Evolutionary conservation across 1,140 invertebrate species (phyloP), one percentile per base, ranked within the genome.

Genomic region (Gryon sp.): DNA sequence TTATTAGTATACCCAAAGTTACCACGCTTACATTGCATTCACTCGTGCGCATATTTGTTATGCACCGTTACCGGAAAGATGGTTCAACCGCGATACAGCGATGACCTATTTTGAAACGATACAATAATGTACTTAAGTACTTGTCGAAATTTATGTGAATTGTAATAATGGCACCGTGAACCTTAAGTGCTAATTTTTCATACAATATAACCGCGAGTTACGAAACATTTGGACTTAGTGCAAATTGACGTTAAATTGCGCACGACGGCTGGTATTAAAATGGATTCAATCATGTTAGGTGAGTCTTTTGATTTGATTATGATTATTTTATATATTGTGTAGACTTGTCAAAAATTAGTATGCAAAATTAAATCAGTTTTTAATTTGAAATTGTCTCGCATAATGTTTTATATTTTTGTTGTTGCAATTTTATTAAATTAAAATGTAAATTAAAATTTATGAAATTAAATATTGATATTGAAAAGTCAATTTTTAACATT

Each of bases 211-310:
- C 41, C 53, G 40, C 22, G 53, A 36, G 11, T 46, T 43, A 26
- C 15, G 63, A 68, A 46, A 50, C 2, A 18, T 30, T 50, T 43
- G 46, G 48, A 50, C 52, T 16, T 38, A 36, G 52, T 48, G 50
- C 70, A 50, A 57, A 45, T 66, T 66, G 19, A 55, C 32, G 55
- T 41, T 8, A 59, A 66, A 65, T 53, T 62, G 53, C 36, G 50
- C 60, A 74, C 84, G 82, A 80, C 82, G 82, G 79, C 76, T 60
- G 48, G 53, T 76, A 78, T 78, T 69, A 43, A 79, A 46, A 88
- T 88, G 87, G 85, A 88, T 82, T 80, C 87, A 14, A 86, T 86
- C 41, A 79, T 86, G 52, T 55, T 86, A 75, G 87, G 87, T 88
- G 76, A 87, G 85, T 65, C 19, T 14, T 22, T 4, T 34, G 6